phyloP scores from a whole-genome alignment of 2,797 vertebrate species.

The Darevskia nairensis region DNA sequence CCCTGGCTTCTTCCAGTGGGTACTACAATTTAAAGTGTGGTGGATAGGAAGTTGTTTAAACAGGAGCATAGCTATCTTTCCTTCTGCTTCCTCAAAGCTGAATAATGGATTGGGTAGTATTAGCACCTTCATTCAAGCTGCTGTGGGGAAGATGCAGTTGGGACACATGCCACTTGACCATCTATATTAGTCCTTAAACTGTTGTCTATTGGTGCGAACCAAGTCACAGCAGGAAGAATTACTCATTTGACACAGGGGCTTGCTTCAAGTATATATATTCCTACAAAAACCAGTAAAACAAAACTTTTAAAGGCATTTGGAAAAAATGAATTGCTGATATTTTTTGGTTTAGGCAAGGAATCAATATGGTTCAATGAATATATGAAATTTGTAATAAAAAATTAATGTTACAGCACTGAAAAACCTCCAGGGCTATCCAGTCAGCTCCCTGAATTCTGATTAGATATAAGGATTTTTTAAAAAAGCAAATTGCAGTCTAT shows the following conservation, averaged over 20 bases:
- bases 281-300: background rate
- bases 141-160: background rate
- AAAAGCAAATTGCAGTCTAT: background rate
- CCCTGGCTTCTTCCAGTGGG: background rate
- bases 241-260: constrained; percentile 3
- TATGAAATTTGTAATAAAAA: constrained; percentile 53
- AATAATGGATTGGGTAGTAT: background rate
- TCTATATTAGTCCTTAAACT: background rate
- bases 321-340: background rate
- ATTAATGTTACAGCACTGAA: constrained; percentile 51
- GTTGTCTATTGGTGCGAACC: background rate
- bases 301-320: background rate
- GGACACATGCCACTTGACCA: background rate
- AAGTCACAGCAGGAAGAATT: constrained; percentile 31
- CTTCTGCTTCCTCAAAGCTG: background rate
- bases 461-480: background rate
- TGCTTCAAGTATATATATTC: constrained; percentile 3
- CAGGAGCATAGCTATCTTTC: background rate
- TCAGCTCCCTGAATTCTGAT: constrained; percentile 10
- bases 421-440: background rate
- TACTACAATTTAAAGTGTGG: background rate
- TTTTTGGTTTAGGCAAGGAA: background rate
- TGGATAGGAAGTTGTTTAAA: background rate
- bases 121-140: background rate
- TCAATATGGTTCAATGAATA: background rate